Evolutionary conservation across 2,888 invertebrate species (phyloP).

Genomic region (Anthophora plumipes): DNA sequence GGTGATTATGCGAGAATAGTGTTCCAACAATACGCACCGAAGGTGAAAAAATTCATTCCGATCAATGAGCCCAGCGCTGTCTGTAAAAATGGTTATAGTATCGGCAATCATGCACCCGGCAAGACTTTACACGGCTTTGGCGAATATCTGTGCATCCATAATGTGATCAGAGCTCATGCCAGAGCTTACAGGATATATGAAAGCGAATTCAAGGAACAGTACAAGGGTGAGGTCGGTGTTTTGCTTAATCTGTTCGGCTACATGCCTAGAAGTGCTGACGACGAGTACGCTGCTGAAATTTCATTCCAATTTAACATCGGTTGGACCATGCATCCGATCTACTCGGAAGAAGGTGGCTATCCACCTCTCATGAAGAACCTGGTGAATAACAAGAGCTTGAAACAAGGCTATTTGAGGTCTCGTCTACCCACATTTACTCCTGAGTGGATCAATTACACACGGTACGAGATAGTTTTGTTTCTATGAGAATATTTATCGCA

Average conservation of each 20-base stretch:
- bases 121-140: slow-evolving; percentile 85
- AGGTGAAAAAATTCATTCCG: slow-evolving; percentile 90
- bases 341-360: slow-evolving; percentile 85
- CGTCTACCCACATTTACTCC: slow-evolving; percentile 84
- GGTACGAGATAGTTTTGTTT: slow-evolving; percentile 56
- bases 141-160: slow-evolving; percentile 90
- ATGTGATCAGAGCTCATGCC: slow-evolving; percentile 90
- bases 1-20: slow-evolving; percentile 88
- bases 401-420: slow-evolving; percentile 84
- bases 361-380: slow-evolving; percentile 85
- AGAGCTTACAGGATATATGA: slow-evolving; percentile 89
- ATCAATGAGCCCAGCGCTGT: slow-evolving; percentile 90
- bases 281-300: slow-evolving; percentile 57
- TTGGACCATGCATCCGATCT: slow-evolving; percentile 85
- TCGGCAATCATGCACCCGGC: slow-evolving; percentile 60
- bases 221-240: slow-evolving; percentile 85
- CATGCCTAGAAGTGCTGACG: slow-evolving; percentile 62
- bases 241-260: slow-evolving; percentile 44
- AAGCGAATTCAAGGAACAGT: slow-evolving; percentile 86
- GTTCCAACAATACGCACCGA: slow-evolving; percentile 87
- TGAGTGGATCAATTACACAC: slow-evolving; percentile 87
- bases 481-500: neutral
- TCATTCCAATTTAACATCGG: slow-evolving; percentile 84
- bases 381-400: slow-evolving; percentile 83
- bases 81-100: slow-evolving; percentile 86